Conservation (phyloP, 2,888 invertebrate genomes). For the Dynastes hyllus region DNA sequence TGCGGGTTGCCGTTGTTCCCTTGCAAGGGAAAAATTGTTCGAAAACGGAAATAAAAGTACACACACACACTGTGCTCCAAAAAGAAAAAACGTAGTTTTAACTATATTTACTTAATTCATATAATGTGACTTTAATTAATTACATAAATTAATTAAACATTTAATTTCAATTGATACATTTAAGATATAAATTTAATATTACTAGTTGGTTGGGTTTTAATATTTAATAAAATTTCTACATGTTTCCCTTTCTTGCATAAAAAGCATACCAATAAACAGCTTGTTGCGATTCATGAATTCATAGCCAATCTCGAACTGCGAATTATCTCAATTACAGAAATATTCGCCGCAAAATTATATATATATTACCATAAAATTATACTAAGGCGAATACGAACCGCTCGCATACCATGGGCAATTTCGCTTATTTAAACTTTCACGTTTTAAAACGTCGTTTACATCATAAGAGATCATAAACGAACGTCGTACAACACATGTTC, state of each 20-base stretch:
- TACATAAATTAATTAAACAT: too few species aligned
- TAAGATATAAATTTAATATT: too few species aligned
- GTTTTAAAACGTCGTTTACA: conserved; percentile 20
- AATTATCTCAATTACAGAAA: conserved; percentile 14
- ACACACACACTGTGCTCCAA: too few species aligned
- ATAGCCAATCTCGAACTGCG: neutral
- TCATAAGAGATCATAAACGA: conserved; percentile 2
- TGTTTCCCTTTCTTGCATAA: neutral
- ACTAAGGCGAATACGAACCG: neutral
- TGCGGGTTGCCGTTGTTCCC: too few species aligned
- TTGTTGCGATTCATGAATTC: conserved; percentile 1
- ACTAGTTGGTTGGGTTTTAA: too few species aligned
- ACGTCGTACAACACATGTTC: conserved; percentile 23
- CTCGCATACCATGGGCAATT: neutral
- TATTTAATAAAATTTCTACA: neutral
- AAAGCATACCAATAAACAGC: neutral
- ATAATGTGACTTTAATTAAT: too few species aligned
- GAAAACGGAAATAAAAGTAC: too few species aligned
- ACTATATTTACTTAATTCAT: too few species aligned
- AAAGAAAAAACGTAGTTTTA: too few species aligned
- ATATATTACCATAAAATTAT: conserved; percentile 9
- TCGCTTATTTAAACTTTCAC: conserved; percentile 8
- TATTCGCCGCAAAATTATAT: neutral
- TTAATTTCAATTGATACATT: too few species aligned
- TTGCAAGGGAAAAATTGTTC: too few species aligned